These are phyloP conservation scores for Rhineura floridana DNA, from an alignment of 2,113 vertebrate genomes.

Conservation along the genomic window DNA sequence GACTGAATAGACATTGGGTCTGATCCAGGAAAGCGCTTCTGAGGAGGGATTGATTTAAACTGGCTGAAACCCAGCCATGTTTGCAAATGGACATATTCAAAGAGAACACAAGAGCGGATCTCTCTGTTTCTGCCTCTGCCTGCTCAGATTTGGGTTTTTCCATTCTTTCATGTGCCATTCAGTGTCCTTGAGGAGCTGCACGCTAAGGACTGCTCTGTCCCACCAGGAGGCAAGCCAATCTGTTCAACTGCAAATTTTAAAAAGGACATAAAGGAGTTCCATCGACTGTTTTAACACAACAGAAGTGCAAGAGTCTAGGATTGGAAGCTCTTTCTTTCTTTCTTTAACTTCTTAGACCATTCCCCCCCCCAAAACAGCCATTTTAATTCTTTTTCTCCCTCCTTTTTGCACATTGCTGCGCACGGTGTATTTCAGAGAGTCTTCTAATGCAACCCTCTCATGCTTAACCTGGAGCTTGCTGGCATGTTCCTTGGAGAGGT, in stretches of 20 bases:
- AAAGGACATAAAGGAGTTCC: conserved; percentile 11
- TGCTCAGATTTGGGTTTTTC: not conserved
- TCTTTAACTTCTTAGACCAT: not conserved
- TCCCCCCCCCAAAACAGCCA: not conserved
- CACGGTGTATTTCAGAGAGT: not conserved
- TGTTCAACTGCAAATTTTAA: not conserved
- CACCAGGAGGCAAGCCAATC: conserved; percentile 11
- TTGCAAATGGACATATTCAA: not conserved
- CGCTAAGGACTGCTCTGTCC: accelerated
- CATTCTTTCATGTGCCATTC: not conserved
- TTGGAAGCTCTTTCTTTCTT: not conserved
- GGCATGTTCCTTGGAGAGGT: conserved; percentile 84
- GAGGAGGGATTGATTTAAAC: not conserved
- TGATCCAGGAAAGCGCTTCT: not conserved
- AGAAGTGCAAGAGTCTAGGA: accelerated
- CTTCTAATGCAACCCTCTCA: not conserved
- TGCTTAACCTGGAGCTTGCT: conserved; percentile 46
- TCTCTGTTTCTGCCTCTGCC: not conserved
- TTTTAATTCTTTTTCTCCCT: not conserved
- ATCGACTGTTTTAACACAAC: not conserved
- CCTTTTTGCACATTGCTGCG: not conserved
- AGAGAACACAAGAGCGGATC: not conserved
- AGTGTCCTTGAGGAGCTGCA: not conserved
- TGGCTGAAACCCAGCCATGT: not conserved
- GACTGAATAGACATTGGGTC: not conserved